Base-by-base conservation (phyloP, 2,888 invertebrate species). In the Stictocephala bisonia region DNA sequence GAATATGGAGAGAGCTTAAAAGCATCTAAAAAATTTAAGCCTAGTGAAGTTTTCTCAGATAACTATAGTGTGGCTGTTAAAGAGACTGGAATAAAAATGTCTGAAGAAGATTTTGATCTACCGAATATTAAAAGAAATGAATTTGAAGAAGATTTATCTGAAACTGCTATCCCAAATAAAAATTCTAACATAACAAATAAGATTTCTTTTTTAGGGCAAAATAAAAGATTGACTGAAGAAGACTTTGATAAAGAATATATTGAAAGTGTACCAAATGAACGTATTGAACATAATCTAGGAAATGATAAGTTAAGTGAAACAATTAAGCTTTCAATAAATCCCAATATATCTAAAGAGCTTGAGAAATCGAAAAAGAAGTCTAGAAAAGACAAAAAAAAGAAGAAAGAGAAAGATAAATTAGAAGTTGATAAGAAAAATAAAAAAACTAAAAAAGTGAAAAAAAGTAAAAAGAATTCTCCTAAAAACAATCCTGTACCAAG, bases 81-180 rank as follows among this genome's bases (percentile, higher is more conserved):
- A 20, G 50, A 50, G 26, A 51, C 53, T 27, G 68, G 51, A 51
- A 53, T 51, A 18, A 53, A 68, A 24, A 53, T 51, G 53, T 68
- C 68, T 20, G 53, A 51, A n/a, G 68, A 68, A 20, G 68, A 50
- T 68, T 50, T 51, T 68, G 68, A 68, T 15, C 22, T 51, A 26
- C 67, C 67, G 6, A 64, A n/a, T 41, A 6, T 29, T 27, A 20
- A 56, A 2, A 13, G 15, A 2, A 56, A 56, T 18, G 29, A 29
- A 27, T 15, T 3, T 1, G 15, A 29, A 27, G 26, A 56, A 18
- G 29, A 18, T 56, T 6, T 9, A 35, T 9, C 35, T 9, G 56
- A 56, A 29, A 29, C 15, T 56, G 4, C 29, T 3, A 7, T 29
- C 13, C 13, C 18, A 15, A 6, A 3, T 9, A 29, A n/a, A 51